A percentile compares a stretch with the other conserved stretches of the same genome.
Conservation (phyloP, 2,797 vertebrate genomes). For the Dromococcyx pavoninus region DNA sequence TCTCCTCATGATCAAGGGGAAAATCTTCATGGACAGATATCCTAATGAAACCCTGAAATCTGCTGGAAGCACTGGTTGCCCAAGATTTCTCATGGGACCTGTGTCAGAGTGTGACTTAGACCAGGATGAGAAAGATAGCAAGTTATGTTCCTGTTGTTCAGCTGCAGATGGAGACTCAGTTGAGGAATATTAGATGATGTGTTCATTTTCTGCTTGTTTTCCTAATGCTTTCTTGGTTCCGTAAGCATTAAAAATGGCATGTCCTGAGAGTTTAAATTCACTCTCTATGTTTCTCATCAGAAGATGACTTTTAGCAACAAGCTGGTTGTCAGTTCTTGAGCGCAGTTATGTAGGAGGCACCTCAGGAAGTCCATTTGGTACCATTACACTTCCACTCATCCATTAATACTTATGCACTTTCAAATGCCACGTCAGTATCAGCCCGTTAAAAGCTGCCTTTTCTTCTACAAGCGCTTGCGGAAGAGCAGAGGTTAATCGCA, state of each 20-base stretch:
- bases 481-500: background rate
- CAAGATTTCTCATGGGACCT: rapidly evolving
- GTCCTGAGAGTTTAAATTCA: background rate
- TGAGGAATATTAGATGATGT: background rate
- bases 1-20: background rate
- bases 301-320: background rate
- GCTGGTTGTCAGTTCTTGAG: background rate
- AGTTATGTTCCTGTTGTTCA: rapidly evolving
- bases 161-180: background rate
- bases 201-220: background rate
- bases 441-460: background rate
- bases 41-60: background rate
- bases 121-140: background rate
- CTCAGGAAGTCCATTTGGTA: background rate
- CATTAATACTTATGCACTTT: background rate
- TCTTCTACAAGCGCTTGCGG: background rate
- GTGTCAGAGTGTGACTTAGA: background rate
- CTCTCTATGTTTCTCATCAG: background rate
- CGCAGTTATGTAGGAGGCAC: background rate
- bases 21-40: background rate
- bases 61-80: rapidly evolving
- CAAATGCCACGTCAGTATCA: background rate
- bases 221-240: background rate
- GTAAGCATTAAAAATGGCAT: background rate
- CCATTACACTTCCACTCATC: background rate